These are phyloP conservation scores for Panthera tigris DNA, from an alignment of 2,113 vertebrate genomes.

Conservation along the genomic window DNA sequence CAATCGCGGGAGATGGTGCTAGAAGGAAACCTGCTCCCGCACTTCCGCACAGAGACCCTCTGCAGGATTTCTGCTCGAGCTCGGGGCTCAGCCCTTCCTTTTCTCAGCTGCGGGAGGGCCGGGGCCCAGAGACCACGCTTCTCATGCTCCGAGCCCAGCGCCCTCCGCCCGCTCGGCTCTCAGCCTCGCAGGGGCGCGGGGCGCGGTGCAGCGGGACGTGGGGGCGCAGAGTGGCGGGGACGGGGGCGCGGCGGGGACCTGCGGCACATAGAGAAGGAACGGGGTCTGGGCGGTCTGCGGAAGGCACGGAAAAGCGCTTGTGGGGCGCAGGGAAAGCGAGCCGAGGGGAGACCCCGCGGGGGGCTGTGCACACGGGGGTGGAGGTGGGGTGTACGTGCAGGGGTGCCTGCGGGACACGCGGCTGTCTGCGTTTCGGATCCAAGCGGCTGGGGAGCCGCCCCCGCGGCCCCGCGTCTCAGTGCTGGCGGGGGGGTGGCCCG, in stretches of 20 bases:
- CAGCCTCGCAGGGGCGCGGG: rapidly evolving
- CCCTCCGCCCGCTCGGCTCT: rapidly evolving
- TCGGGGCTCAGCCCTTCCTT: neutral
- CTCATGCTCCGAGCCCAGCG: rapidly evolving
- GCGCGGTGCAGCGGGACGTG: neutral
- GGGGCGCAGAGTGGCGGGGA: too few species aligned
- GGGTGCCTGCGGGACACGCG: rapidly evolving
- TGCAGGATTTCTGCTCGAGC: rapidly evolving
- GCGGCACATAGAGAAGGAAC: neutral
- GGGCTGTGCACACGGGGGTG: rapidly evolving
- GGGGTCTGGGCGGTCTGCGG: neutral
- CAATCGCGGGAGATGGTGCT: rapidly evolving
- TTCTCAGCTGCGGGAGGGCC: neutral
- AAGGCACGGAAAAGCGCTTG: neutral
- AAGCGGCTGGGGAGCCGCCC: neutral
- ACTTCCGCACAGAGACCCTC: rapidly evolving
- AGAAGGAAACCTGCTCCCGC: neutral
- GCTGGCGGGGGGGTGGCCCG: rapidly evolving
- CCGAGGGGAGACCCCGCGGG: neutral
- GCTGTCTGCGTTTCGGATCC: neutral
- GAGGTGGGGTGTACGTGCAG: rapidly evolving
- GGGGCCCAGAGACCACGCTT: neutral
- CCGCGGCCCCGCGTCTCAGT: too few species aligned
- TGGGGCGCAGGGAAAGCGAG: neutral
- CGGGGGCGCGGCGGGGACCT: too few species aligned